A percentile compares a stretch with the other conserved stretches of the same genome.
These are phyloP conservation scores for Drosophila baimaii DNA, from an alignment of 1,140 invertebrate species.

Conservation along the genomic window DNA sequence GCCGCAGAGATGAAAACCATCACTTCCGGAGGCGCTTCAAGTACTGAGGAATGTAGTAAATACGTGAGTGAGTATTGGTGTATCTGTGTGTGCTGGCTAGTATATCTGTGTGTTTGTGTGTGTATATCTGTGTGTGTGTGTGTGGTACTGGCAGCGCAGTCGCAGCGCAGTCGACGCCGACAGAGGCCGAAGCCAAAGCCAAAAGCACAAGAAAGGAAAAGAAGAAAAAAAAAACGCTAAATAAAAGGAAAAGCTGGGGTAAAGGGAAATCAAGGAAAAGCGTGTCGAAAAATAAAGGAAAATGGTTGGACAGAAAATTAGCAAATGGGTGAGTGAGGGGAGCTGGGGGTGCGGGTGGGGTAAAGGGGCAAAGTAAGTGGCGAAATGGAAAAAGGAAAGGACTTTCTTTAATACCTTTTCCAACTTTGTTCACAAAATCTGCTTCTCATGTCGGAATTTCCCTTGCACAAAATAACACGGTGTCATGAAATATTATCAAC, in stretches of 20 bases:
- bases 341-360: background rate
- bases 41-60: constrained; percentile 82
- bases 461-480: background rate
- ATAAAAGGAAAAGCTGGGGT: constrained; percentile 44
- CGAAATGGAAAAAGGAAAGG: constrained; percentile 26
- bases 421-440: constrained; percentile 33
- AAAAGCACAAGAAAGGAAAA: constrained; percentile 53
- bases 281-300: constrained; percentile 11
- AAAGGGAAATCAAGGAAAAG: constrained; percentile 12
- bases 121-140: constrained; percentile 29
- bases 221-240: constrained; percentile 39
- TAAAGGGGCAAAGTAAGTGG: background rate
- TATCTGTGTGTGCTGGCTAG: constrained; percentile 36
- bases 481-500: background rate
- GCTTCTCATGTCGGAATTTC: constrained; percentile 21
- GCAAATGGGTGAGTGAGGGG: constrained; percentile 4
- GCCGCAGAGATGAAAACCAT: constrained; percentile 77
- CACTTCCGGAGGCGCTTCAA: constrained; percentile 84
- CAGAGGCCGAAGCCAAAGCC: constrained; percentile 51
- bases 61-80: constrained; percentile 62
- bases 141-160: constrained; percentile 32
- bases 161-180: constrained; percentile 41
- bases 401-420: constrained; percentile 33
- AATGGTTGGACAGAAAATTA: constrained; percentile 14
- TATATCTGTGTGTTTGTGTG: constrained; percentile 16